Evolutionary conservation across 2,888 invertebrate species (phyloP), one percentile per base, ranked within the genome.

Genomic region (Plutella xylostella): DNA sequence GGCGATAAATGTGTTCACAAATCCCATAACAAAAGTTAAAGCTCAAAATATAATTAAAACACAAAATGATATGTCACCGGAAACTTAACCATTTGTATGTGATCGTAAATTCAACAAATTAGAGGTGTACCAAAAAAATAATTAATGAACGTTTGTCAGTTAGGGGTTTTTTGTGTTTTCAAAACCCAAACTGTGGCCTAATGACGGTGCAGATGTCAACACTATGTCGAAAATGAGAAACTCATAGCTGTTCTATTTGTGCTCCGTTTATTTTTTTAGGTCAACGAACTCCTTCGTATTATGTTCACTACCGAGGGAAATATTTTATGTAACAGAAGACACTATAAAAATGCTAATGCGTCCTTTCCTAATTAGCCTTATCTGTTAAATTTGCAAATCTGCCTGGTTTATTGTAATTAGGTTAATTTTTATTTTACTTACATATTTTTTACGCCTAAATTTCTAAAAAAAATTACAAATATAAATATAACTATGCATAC

Each of bases 21-120:
- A 55, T 56, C 56, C 56, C 58, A 51, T 59, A 47, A 47, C 53
- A 48, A 48, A 44, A 52, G n/a, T 21, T 38, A 56, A 53, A 17
- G 6, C n/a, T 25, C 25, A 43, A 28, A 28, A 35, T n/a, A n/a
- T 22, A 25, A 43, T 37, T 45, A 35, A 44, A 37, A 49, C 53
- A 51, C 43, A 42, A 61, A 54, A 57, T 70, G 66, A 76, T 73
- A 64, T 65, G 74, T 70, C 67, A 60, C 80, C 78, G 82, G 80
- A 80, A 72, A 72, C 68, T 54, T 57, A 55, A 67, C 66, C 70
- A 80, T 82, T 82, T 80, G 74, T 66, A 58, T 57, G 56, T 48
- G 50, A 70, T 67, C 68, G 68, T 82, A 76, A 78, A 78, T 82
- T 74, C 68, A 63, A 79, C 76, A 78, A 80, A 82, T 82, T 79